Evolutionary conservation across 1,140 invertebrate species (phyloP), one percentile per base, ranked within the genome.

Genomic region (Holotrichia oblita): DNA sequence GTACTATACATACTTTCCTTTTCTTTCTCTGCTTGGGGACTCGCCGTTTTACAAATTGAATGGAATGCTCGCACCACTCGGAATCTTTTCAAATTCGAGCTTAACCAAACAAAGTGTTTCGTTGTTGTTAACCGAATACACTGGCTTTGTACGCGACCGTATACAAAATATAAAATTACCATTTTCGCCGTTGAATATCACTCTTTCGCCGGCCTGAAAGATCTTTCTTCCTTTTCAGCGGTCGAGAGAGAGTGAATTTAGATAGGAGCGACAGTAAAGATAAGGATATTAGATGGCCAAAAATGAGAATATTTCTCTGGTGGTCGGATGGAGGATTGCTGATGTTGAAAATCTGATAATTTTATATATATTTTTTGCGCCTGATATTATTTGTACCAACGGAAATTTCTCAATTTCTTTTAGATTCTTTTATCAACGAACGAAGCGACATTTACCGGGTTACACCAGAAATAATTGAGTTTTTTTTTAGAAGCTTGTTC

Each of bases 31-130:
- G 17, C 48, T 2, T 17, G 12, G 12, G 17, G 48, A 55, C 12
- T n/a, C 48, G 48, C 48, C 12, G 48, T 55, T 55, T 55, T 55
- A 55, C 48, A 55, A 55, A 55, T 55, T 55, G 48, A 17, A 55
- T 55, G 48, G 48, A 17, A 55, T 17, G 48, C 48, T 17, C 12
- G 48, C 48, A 17, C 14, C 14, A n/a, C 48, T 17, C 48, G 48
- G 48, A 55, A 55, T 55, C 48, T 55, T 55, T 55, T 55, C 48
- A 55, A 55, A 55, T 55, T 55, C 48, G 48, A 55, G 48, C 48
- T 55, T 55, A 55, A 7, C 12, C 48, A 17, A 55, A 55, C 48
- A 55, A 55, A 55, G 48, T 55, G 48, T 55, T 55, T 55, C 17
- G 48, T 55, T 55, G 48, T 55, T 55, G 48, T 55, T 55, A 55